Evolutionary conservation across 2,888 invertebrate genomes (phyloP), one percentile per base, ranked within the genome.

Genomic region (Mechanitis messenoides): DNA sequence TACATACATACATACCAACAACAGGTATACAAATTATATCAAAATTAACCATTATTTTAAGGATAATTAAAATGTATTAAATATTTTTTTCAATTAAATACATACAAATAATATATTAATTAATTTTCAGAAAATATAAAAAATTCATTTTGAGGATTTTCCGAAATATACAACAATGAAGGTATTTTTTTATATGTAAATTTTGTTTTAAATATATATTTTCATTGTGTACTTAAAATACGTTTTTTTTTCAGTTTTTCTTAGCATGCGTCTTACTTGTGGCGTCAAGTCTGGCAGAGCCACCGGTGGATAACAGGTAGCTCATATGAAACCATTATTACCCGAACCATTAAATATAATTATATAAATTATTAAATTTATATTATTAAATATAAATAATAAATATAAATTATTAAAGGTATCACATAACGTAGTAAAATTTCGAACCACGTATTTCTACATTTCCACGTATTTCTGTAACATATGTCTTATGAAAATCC

Each of bases 291-390:
- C 45, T 84, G 35, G 87, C 87, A 0, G 87, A 88, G 60, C 87
- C 87, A 0, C 87, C 87, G 0, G 82, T 87, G 0, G 79, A 84
- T 62, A 85, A 78, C 73, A 79, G 81, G 80, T 86, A 62, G 71
- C 20, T 35, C 35, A 35, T 20, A 46, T 5, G 5, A 28, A 28
- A 28, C 3, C 5, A 50, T 31, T 50, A 4, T 28, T 50, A 7
- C 20, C 7, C 20, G 2, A 3, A 50, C 4, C n/a, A 47, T 6
- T n/a, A 11, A 5, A 46, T 12, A 46, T n/a, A 20, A n/a, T 20
- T 20, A 20, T 20, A 20, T 20, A 20, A 20, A 20, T 20, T 20
- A 20, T 20, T 20, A 20, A 20, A 20, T 20, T 1, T 20, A 20
- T 1, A 20, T 20, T 20, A 20, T 20, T 20, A 20, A 20, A 20